Conservation (phyloP, 2,113 vertebrate species). For the Sylvilagus bachmani region DNA sequence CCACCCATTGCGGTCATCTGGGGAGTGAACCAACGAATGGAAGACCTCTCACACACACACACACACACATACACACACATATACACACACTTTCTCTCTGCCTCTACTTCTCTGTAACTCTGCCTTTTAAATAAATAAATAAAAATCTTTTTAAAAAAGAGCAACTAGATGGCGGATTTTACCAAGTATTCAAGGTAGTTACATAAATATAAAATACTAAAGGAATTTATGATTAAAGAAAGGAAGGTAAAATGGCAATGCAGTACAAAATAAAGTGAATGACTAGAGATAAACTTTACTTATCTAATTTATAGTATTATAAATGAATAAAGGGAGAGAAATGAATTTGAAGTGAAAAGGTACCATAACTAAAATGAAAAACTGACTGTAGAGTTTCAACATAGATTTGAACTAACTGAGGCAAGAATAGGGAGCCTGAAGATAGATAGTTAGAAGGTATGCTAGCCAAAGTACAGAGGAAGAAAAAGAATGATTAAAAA, state of each 20-base stretch:
- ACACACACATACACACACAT: too few species aligned
- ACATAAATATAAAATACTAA: neutral
- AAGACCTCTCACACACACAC: too few species aligned
- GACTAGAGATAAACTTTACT: neutral
- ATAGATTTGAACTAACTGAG: neutral
- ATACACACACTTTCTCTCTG: too few species aligned
- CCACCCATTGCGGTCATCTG: too few species aligned
- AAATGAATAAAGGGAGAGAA: neutral
- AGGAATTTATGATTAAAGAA: neutral
- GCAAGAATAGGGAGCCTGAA: neutral
- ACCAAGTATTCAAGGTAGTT: neutral
- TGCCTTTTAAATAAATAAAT: too few species aligned
- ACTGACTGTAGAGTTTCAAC: neutral
- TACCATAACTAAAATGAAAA: neutral
- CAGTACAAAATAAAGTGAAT: neutral
- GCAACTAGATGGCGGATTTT: neutral
- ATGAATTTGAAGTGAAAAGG: neutral
- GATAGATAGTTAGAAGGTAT: too few species aligned
- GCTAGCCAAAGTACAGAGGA: neutral
- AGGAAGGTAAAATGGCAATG: neutral
- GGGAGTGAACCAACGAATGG: too few species aligned
- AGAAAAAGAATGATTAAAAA: neutral
- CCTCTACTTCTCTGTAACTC: too few species aligned
- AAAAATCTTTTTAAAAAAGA: neutral
- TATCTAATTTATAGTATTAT: neutral